Base-by-base conservation (phyloP, 2,888 invertebrate genomes). In the Torymus auratus region DNA sequence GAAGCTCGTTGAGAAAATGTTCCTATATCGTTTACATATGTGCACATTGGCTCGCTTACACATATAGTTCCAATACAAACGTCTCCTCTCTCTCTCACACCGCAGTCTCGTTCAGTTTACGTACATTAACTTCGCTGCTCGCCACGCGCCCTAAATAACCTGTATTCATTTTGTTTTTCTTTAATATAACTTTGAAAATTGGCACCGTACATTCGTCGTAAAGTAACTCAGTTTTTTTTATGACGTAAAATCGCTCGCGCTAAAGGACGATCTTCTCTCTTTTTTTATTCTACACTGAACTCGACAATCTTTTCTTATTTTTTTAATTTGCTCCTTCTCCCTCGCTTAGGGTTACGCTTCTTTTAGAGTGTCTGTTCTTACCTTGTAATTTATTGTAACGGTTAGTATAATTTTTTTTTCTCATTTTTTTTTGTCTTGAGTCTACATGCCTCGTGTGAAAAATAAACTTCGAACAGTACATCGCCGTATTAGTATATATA, bases 161-260 rank as follows among this genome's bases (percentile, higher is more conserved):
- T 65, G 20, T 58, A 41, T 1, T 52, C 14, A 69, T 69, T 56
- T 14, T 69, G 0, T 68, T 55, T 69, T 64, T 15, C n/a, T 53
- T 23, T 52, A 20, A n/a, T 60, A 12, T 28, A 50, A 53, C 5
- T 41, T 17, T 75, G 64, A 67, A 69, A 82, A 86, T 87, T 88
- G 88, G 88, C 88, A 88, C 88, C 87, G 84, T 87, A 84, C 86
- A 85, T 84, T 84, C 74, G 70, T 78, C 81, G 65, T 69, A 55
- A 71, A 41, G 41, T 41, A 41, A 41, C 41, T 41, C 41, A 5
- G 41, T 41, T 67, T 7, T 5, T 20, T 62, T 50, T 41, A 28
- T 58, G 14, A 55, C 20, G n/a, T 56, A 52, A n/a, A 41, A 41
- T 41, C 41, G 41, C 41, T 58, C 64, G 23, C 52, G 5, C 41